Evolutionary conservation across 1,140 invertebrate species (phyloP).

Genomic region (Tribolium madens): DNA sequence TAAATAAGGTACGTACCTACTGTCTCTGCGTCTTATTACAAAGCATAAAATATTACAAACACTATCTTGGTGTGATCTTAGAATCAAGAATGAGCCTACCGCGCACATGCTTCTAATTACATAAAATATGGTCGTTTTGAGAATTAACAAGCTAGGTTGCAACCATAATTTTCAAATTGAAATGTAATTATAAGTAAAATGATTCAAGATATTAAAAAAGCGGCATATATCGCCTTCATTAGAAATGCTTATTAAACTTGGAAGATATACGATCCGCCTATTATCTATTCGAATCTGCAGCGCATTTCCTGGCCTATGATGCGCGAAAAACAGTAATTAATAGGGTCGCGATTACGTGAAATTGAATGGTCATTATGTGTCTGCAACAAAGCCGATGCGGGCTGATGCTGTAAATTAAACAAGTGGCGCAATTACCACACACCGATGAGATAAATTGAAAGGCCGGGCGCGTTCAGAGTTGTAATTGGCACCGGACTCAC

Average conservation of each 20-base stretch:
- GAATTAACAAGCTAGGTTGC: slow-evolving; percentile 29
- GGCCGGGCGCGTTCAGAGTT: slow-evolving; percentile 49
- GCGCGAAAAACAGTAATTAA: slow-evolving; percentile 46
- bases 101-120: slow-evolving; percentile 40
- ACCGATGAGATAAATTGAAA: slow-evolving; percentile 59
- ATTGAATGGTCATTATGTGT: slow-evolving; percentile 51
- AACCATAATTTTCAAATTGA: slow-evolving; percentile 28
- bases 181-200: slow-evolving; percentile 36
- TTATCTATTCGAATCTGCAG: neutral
- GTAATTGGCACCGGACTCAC: slow-evolving; percentile 58
- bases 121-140: slow-evolving; percentile 29
- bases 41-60: slow-evolving; percentile 38
- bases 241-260: slow-evolving; percentile 5
- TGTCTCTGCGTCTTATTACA: slow-evolving; percentile 12
- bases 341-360: slow-evolving; percentile 43
- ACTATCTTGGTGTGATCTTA: slow-evolving; percentile 39
- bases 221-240: neutral
- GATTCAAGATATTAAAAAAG: slow-evolving; percentile 14
- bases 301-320: slow-evolving; percentile 4
- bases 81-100: slow-evolving; percentile 2
- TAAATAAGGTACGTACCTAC: slow-evolving; percentile 33
- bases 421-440: slow-evolving; percentile 57
- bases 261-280: neutral
- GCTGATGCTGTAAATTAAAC: slow-evolving; percentile 58
- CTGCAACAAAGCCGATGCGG: slow-evolving; percentile 50